Percentiles rank a stretch among this genome's conserved stretches.
Evolutionary conservation across 2,797 vertebrate genomes (phyloP).

Genomic region (Brachyrhaphis roseni): DNA sequence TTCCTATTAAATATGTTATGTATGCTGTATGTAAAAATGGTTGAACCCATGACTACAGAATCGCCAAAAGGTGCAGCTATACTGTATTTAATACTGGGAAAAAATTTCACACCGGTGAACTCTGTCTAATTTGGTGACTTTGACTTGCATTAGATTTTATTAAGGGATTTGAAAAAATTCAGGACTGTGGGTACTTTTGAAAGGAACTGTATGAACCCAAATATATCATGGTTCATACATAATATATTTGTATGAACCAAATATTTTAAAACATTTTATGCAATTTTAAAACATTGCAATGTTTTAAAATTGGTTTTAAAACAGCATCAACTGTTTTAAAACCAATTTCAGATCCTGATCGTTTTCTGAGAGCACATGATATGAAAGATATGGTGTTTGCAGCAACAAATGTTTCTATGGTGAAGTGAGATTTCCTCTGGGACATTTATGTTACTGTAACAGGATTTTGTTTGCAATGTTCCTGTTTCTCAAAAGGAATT

Average conservation of each 20-base stretch:
- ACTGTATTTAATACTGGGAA: not conserved
- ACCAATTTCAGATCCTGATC: conserved; percentile 13
- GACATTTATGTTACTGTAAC: conserved; percentile 51
- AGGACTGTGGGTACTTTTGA: not conserved
- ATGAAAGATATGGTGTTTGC: conserved; percentile 36
- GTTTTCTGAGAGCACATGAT: conserved; percentile 31
- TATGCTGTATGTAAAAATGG: not conserved
- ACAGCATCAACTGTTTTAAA: conserved; percentile 13
- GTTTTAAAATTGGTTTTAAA: no score
- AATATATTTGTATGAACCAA: no score
- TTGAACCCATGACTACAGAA: not conserved
- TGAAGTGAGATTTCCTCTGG: conserved; percentile 43
- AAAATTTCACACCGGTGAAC: not conserved
- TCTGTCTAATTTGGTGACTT: not conserved
- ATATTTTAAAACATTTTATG: no score
- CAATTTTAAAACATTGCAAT: no score
- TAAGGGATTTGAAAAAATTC: not conserved
- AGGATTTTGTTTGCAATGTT: conserved; percentile 44
- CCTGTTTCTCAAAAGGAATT: conserved; percentile 47
- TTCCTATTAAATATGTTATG: not conserved
- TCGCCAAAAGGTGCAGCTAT: not conserved
- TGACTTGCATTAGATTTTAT: not conserved
- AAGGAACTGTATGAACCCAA: conserved; percentile 5
- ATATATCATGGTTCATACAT: conserved; percentile 19
- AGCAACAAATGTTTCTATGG: conserved; percentile 42